A percentile compares a stretch with the other conserved stretches of the same genome.
phyloP scores from a whole-genome alignment of 2,888 invertebrate species.

The Drosophila cracens region DNA sequence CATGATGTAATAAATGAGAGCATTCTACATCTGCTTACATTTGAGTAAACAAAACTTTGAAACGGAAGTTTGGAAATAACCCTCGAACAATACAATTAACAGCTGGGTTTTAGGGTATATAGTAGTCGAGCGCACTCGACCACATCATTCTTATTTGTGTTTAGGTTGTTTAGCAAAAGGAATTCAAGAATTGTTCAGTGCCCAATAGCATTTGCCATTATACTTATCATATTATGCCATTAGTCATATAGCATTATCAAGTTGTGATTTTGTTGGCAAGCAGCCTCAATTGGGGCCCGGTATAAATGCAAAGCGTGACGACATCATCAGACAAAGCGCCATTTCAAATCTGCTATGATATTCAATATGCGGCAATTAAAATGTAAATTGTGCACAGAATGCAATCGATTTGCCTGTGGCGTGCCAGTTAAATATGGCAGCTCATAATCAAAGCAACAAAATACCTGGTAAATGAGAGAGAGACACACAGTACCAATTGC shows the following conservation, averaged over 20 bases:
- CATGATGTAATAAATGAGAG: not conserved
- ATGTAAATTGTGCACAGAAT: slow-evolving; percentile 70
- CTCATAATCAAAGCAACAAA: slow-evolving; percentile 40
- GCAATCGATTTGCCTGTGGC: slow-evolving; percentile 57
- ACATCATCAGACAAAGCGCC: slow-evolving; percentile 59
- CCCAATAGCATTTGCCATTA: slow-evolving; percentile 8
- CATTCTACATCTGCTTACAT: not conserved
- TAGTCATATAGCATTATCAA: slow-evolving; percentile 37
- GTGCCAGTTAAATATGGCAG: slow-evolving; percentile 56
- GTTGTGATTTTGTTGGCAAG: slow-evolving; percentile 19
- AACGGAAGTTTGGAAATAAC: not conserved
- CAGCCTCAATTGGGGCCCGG: slow-evolving; percentile 33
- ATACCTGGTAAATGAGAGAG: not conserved
- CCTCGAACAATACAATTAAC: not conserved
- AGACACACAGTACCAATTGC: slow-evolving; percentile 12
- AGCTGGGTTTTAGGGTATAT: not conserved
- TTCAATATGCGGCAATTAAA: slow-evolving; percentile 72
- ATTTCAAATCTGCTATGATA: slow-evolving; percentile 52
- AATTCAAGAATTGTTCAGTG: slow-evolving; percentile 20
- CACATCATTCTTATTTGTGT: not conserved
- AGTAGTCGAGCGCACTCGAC: not conserved
- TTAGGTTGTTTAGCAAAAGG: not conserved
- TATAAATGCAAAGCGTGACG: slow-evolving; percentile 48
- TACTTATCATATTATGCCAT: slow-evolving; percentile 32
- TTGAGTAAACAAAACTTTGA: not conserved